Base-by-base conservation (phyloP, 2,888 invertebrate species). In the Eupithecia pulchellata region DNA sequence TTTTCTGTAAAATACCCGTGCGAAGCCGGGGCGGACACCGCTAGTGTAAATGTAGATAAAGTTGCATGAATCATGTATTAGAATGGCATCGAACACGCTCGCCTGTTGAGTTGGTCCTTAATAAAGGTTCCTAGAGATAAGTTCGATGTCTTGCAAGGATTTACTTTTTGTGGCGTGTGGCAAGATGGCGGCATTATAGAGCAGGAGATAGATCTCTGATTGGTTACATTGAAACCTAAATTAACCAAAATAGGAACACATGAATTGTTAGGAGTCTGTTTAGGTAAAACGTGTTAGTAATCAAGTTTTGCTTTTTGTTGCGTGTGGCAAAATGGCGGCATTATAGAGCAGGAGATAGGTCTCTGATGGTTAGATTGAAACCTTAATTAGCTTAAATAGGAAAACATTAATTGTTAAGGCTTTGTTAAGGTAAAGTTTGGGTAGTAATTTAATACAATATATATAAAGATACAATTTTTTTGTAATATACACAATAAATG, bases 301-400 rank as follows among this genome's bases (percentile, higher is more conserved):
- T n/a, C n/a, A n/a, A n/a, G n/a, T n/a, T n/a, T n/a, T n/a, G n/a
- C n/a, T 74, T 69, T 73, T 76, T 76, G 70, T 72, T 61, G 39
- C 68, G 72, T 63, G 69, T 52, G 64, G 60, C 70, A 75, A 76
- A 65, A 76, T 72, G 71, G 72, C 72, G 30, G 69, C 20, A 20
- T n/a, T 60, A 2, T 67, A 70, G 73, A 34, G 6, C 25, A 25
- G 62, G 74, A 74, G 66, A 60, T 27, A 30, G 64, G 30, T 39
- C 25, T 20, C 0, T 17, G 13, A 20, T 34, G n/a, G n/a, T n/a
- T n/a, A n/a, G n/a, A n/a, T n/a, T n/a, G n/a, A n/a, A n/a, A n/a
- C n/a, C n/a, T n/a, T n/a, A n/a, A n/a, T n/a, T n/a, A n/a, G n/a
- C n/a, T n/a, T n/a, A n/a, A n/a, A n/a, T n/a, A n/a, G n/a, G n/a